phyloP scores from a whole-genome alignment of 2,888 invertebrate genomes.

The Teleogryllus oceanicus region DNA sequence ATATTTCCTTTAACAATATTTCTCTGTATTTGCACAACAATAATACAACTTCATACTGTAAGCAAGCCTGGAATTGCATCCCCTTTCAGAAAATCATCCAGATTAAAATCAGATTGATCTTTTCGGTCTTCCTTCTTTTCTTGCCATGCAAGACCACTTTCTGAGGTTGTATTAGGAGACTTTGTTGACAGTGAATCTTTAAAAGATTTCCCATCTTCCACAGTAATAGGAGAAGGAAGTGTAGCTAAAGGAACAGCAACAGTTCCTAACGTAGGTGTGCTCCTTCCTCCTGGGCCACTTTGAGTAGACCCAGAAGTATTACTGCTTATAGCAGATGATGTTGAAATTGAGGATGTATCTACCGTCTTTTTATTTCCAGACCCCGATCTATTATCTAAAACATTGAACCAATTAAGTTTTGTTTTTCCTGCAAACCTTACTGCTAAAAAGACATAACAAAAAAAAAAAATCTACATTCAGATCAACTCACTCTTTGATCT shows the following conservation, averaged over 20 bases:
- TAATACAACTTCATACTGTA: conserved; percentile 53
- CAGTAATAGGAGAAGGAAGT: conserved; percentile 25
- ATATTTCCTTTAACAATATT: conserved; percentile 12
- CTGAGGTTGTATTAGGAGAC: no score
- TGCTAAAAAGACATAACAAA: no score
- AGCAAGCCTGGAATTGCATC: conserved; percentile 72
- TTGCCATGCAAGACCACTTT: neutral
- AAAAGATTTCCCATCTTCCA: conserved; percentile 21
- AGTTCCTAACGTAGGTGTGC: conserved; percentile 45
- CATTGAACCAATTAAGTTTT: neutral
- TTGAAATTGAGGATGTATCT: conserved; percentile 40
- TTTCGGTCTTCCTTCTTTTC: conserved; percentile 21
- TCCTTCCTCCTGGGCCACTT: conserved; percentile 45
- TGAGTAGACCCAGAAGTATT: neutral
- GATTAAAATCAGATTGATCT: conserved; percentile 41
- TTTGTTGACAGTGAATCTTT: neutral
- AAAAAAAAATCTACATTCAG: neutral
- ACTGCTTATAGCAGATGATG: conserved; percentile 18
- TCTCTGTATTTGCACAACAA: neutral
- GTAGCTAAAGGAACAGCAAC: conserved; percentile 5
- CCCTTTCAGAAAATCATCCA: conserved; percentile 80
- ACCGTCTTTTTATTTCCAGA: conserved; percentile 46
- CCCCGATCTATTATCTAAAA: neutral
- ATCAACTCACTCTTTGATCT: neutral
- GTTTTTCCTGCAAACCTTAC: no score